Evolutionary conservation across 2,888 invertebrate genomes (phyloP), one percentile per base, ranked within the genome.

Genomic region (Achlya flavicornis): DNA sequence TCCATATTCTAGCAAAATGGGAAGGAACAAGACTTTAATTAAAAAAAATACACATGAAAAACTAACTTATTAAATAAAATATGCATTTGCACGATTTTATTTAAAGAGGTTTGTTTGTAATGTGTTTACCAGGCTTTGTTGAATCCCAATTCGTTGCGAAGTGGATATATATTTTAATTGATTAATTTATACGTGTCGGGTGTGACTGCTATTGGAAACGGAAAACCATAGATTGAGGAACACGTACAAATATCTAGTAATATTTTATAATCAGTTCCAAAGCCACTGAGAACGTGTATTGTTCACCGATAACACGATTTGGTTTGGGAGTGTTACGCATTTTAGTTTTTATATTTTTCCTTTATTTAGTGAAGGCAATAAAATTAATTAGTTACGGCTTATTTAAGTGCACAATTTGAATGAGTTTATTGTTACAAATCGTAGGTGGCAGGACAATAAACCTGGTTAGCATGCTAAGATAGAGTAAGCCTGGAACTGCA

Each of bases 1-100:
- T 73, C 71, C 66, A 63, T 7, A 16, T 59, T 59, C 1, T 16
- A n/a, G 12, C 4, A 1, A 60, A 60, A 19, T 16, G 41, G 59
- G 33, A 8, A n/a, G 16, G 41, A 41, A 41, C 12, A 41, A 41
- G 12, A 12, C 41, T 16, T 16, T 53, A 16, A 10, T 16, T 10
- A 8, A 46, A 14, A 53, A 8, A 19, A 48, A 7, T 48, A 38
- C 8, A 48, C 48, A 16, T 6, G 48, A 48, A 16, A 48, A 48
- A 46, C 14, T 4, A n/a, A n/a, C 46, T 14, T 46, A 14, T 46
- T n/a, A 3, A 10, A 11, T 41, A 11, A 43, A 38, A 3, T 8
- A 38, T 38, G 8, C 38, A 3, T 2, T 3, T 3, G 38, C 8
- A 10, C 35, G 10, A 10, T 46, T 46, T 14, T 14, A 3, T 6